These are phyloP conservation scores for Heliconius charithonia DNA, from an alignment of 2,888 invertebrate species.

Conservation along the genomic window DNA sequence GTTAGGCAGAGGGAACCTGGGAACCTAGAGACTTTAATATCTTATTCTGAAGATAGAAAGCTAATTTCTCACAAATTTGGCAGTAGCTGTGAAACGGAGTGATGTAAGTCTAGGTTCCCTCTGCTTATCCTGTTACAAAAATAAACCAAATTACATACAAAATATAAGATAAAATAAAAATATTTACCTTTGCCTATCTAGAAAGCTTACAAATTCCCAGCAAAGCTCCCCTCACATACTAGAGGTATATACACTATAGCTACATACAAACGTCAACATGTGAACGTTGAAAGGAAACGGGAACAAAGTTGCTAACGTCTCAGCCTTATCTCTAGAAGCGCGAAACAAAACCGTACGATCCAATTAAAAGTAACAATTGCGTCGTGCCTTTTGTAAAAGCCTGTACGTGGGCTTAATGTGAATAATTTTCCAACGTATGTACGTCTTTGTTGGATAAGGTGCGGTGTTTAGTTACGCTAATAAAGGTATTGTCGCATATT, in stretches of 20 bases:
- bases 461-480: not conserved
- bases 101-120: no score
- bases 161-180: not conserved
- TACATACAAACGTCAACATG: conserved; percentile 4
- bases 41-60: no score
- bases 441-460: not conserved
- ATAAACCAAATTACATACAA: no score
- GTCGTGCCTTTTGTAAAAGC: conserved; percentile 9
- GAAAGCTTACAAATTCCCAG: not conserved
- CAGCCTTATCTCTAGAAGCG: conserved; percentile 29
- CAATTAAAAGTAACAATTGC: conserved; percentile 39
- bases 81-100: no score
- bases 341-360: conserved; percentile 35
- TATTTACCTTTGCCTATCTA: not conserved
- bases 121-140: no score
- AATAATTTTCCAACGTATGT: conserved; percentile 17
- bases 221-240: not conserved
- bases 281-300: conserved; percentile 24
- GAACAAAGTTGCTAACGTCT: conserved; percentile 37
- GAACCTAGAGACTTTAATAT: no score
- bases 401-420: conserved; percentile 11
- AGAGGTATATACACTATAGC: not conserved
- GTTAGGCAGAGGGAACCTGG: no score
- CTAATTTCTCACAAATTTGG: no score
- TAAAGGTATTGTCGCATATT: no score